Percentiles rank a stretch among this genome's conserved stretches.
phyloP scores from a whole-genome alignment of 1,140 invertebrate species.

The Paramacrobiotus metropolitanus region DNA sequence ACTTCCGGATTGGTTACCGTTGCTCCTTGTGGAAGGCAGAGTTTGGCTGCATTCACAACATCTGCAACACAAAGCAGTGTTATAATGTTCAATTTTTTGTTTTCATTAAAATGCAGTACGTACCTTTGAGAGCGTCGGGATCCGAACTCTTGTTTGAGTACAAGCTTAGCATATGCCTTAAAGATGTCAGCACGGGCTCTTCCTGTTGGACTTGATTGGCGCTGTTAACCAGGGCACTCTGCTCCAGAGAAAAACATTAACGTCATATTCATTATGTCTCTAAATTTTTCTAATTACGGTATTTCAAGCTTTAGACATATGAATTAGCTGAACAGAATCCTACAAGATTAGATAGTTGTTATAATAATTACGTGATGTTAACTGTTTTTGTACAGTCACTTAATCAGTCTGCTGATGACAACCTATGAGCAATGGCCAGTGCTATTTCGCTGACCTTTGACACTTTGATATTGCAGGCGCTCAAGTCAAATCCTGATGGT shows the following conservation, averaged over 20 bases:
- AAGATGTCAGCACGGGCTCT: not conserved
- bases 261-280: not conserved
- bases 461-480: not conserved
- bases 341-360: not conserved
- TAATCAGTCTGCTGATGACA: not conserved
- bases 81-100: not conserved
- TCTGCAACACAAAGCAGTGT: not conserved
- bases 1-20: not conserved
- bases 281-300: not conserved
- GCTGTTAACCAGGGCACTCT: not conserved
- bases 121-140: not conserved
- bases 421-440: not conserved
- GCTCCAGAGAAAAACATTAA: not conserved
- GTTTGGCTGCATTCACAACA: not conserved
- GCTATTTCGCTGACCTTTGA: not conserved
- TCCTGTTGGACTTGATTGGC: not conserved
- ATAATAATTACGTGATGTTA: not conserved
- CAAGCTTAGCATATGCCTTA: not conserved
- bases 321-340: not conserved
- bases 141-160: not conserved
- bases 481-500: not conserved
- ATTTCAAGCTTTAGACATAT: not conserved
- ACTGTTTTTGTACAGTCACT: not conserved
- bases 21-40: not conserved
- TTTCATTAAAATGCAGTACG: not conserved